These are phyloP conservation scores for Mamestra configurata DNA, from an alignment of 1,140 invertebrate genomes.

Conservation along the genomic window DNA sequence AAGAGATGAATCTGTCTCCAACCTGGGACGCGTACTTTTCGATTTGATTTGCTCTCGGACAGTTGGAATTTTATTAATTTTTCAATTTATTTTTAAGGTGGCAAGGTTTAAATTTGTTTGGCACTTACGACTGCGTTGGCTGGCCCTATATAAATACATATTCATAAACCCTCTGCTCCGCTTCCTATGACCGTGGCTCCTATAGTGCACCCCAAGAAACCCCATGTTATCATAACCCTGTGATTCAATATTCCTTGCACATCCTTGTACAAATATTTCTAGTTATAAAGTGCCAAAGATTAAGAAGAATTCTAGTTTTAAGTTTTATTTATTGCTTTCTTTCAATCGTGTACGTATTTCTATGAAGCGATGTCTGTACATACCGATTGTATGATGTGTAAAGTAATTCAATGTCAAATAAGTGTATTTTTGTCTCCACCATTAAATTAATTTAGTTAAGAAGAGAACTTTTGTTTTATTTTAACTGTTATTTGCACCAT, in stretches of 20 bases:
- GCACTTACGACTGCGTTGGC: no score
- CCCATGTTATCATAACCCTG: background rate
- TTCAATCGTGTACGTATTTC: slow-evolving; percentile 16
- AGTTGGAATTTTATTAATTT: no score
- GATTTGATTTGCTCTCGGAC: no score
- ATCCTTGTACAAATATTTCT: slow-evolving; percentile 30
- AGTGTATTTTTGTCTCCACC: slow-evolving; percentile 49
- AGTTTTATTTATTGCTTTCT: slow-evolving; percentile 8
- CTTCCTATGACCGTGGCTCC: background rate
- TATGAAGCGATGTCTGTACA: slow-evolving; percentile 35
- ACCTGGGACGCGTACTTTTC: no score
- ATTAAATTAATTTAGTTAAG: slow-evolving; percentile 41
- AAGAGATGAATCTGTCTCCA: no score
- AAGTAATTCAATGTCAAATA: slow-evolving; percentile 43
- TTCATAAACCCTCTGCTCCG: no score
- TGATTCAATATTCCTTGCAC: slow-evolving; percentile 10
- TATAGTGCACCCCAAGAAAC: background rate
- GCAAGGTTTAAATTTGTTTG: no score
- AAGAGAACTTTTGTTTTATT: slow-evolving; percentile 6
- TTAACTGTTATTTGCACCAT: no score
- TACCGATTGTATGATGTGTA: slow-evolving; percentile 49
- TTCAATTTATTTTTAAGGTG: no score
- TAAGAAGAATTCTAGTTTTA: slow-evolving; percentile 40
- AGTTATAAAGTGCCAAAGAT: slow-evolving; percentile 49
- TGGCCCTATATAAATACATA: no score